Evolutionary conservation across 2,888 invertebrate genomes (phyloP), one percentile per base, ranked within the genome.

Genomic region (Lithosia quadra): DNA sequence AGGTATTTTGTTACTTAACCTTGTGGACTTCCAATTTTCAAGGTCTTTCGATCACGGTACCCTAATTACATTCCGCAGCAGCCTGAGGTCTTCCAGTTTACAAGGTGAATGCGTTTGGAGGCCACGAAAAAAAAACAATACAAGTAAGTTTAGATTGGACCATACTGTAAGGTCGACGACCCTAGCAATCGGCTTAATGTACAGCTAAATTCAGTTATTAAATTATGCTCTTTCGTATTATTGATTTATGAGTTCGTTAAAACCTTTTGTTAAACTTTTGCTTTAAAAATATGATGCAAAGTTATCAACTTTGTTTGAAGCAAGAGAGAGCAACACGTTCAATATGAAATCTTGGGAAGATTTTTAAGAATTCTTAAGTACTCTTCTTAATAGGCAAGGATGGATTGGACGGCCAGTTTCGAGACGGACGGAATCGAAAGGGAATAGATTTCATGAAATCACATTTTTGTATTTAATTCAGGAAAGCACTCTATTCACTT

Each of bases 1-100:
- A 49, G 2, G 18, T 34, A 10, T 1, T 34, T 34, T 8, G 9
- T 49, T 0, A 43, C 49, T 57, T 15, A 21, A 65, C 43, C 33
- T 11, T 22, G 22, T 34, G 55, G 55, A 8, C 43, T 21, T 34
- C 18, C 22, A 36, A 53, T 34, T 22, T 49, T 63, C 63, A 66
- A 66, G 70, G 67, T 67, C 13, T 18, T 11, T 21, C 10, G 43
- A 53, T 49, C 49, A 68, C 63, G 53, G 81, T 68, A 62, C 80
- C 67, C 77, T 68, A 77, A 77, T 61, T 68, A 56, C 73, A 75
- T 67, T 75, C 69, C 11, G 68, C 58, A 49, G 49, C 63, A 69
- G 70, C 70, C 76, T 80, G 83, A 88, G 87, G 87, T 86, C 86
- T 86, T 83, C 86, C 77, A 86, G 80, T 87, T 79, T 71, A 74